Conservation (phyloP, 2,888 invertebrate genomes). For the Machimus atricapillus region DNA sequence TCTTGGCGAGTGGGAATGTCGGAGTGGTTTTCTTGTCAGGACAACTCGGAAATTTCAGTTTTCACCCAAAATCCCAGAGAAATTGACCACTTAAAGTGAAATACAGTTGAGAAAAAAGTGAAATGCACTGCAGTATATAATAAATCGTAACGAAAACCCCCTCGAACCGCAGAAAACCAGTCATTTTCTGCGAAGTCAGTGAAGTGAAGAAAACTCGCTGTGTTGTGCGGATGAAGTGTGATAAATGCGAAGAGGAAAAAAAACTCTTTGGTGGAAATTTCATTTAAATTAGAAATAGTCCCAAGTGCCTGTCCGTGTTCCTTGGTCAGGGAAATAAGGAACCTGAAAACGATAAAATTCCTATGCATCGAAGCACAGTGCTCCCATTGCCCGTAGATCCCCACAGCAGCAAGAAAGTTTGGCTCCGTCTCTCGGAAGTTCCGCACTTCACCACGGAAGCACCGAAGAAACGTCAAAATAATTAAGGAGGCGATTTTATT, state of each 20-base stretch:
- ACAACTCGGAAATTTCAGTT: slow-evolving; percentile 1
- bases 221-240: background rate
- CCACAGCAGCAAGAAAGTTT: slow-evolving; percentile 15
- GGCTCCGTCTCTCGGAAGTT: slow-evolving; percentile 2
- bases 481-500: slow-evolving; percentile 4
- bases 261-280: background rate
- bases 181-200: slow-evolving; percentile 5
- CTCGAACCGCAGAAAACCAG: background rate
- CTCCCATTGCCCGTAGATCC: background rate
- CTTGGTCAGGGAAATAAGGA: background rate
- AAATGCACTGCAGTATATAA: background rate
- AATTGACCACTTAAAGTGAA: background rate
- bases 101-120: background rate
- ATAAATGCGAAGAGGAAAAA: background rate
- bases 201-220: slow-evolving; percentile 12
- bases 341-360: background rate
- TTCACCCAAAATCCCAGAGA: background rate
- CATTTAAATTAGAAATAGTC: background rate
- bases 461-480: slow-evolving; percentile 12
- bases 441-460: slow-evolving; percentile 17
- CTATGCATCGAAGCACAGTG: background rate
- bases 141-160: background rate
- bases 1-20: slow-evolving; percentile 8
- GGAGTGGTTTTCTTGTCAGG: slow-evolving; percentile 31
- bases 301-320: background rate